Base-by-base conservation (phyloP, 2,113 vertebrate genomes). In the Circaetus gallicus region DNA sequence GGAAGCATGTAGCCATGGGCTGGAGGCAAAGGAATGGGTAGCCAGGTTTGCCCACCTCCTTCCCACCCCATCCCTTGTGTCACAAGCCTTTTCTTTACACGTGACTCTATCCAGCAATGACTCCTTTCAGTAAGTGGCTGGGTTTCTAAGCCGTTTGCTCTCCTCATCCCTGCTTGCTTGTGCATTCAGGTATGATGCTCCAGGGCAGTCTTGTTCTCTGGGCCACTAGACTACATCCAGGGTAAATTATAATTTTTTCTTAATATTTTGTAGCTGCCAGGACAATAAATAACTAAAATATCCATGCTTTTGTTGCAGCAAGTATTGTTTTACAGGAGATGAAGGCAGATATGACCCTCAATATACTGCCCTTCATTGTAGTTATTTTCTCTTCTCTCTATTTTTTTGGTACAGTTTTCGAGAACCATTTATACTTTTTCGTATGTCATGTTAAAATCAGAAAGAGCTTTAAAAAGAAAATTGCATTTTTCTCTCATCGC, bases 381-480 rank as follows among this genome's bases (percentile, higher is more conserved):
- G 70, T 82, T 95, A 85, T 89, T 90, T 95, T 92, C 69, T 52
- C n/a, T 74, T 47, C 76, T 79, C 58, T 73, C 36, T 89, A 28
- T 62, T 94, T 89, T 89, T 74, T 88, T 63, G n/a, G 80, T 76
- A 53, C 93, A 66, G 70, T 55, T 96, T 96, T 93, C 78, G 49
- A 61, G 43, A 79, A 49, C 76, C 72, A 66, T 91, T 94, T 96
- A 86, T 92, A 90, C 78, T 93, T 95, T 95, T 95, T 82, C 1
- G 5, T 85, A 71, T 77, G 91, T 94, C 93, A 95, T 25, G 72
- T 95, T 86, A 98, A 91, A 97, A 96, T 96, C 95, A 92, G 89
- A 93, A 94, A 88, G 71, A 82, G 86, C 94, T 97, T 96, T 97
- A 92, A 92, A 91, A 71, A 97, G 93, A 94, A 97, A 98, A 98